Percentiles rank a stretch among this genome's conserved stretches.
phyloP scores from a whole-genome alignment of 1,140 invertebrate species.

The Daktulosphaira vitifoliae region DNA sequence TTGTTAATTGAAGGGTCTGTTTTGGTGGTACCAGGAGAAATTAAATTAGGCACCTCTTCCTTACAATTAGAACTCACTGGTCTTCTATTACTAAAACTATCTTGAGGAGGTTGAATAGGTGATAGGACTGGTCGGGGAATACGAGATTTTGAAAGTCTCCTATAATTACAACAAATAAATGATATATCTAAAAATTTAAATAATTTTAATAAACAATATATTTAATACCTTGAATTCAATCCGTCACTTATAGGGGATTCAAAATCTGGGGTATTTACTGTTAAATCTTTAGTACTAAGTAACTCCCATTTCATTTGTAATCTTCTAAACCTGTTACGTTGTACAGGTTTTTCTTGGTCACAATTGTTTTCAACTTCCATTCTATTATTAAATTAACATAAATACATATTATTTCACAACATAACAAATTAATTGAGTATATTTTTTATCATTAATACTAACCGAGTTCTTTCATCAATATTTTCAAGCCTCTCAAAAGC shows the following conservation, averaged over 20 bases:
- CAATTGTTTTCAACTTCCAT: not conserved
- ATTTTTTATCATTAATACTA: conserved; percentile 34
- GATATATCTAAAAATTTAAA: not conserved
- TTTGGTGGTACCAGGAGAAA: conserved; percentile 36
- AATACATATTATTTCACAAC: too few species aligned
- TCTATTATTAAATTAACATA: conserved; percentile 1
- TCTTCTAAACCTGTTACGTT: conserved; percentile 16
- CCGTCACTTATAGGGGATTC: not conserved
- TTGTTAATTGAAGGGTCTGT: conserved; percentile 32
- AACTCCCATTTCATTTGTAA: conserved; percentile 82
- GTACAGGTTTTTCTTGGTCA: not conserved
- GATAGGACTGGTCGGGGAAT: conserved; percentile 61
- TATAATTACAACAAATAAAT: not conserved
- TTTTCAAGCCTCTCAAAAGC: conserved; percentile 59
- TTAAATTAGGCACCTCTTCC: conserved; percentile 42
- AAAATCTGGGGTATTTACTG: conserved; percentile 18
- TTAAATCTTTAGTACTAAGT: conserved; percentile 49
- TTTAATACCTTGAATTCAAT: not conserved
- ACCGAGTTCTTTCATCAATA: conserved; percentile 54
- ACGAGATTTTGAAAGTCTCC: conserved; percentile 47
- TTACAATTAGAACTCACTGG: conserved; percentile 42
- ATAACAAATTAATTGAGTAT: too few species aligned
- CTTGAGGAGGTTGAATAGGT: conserved; percentile 43
- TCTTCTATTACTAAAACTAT: not conserved
- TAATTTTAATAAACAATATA: not conserved